A percentile compares a stretch with the other conserved stretches of the same genome.
Conservation (phyloP, 2,797 vertebrate genomes). For the Jordanella pulchra region DNA sequence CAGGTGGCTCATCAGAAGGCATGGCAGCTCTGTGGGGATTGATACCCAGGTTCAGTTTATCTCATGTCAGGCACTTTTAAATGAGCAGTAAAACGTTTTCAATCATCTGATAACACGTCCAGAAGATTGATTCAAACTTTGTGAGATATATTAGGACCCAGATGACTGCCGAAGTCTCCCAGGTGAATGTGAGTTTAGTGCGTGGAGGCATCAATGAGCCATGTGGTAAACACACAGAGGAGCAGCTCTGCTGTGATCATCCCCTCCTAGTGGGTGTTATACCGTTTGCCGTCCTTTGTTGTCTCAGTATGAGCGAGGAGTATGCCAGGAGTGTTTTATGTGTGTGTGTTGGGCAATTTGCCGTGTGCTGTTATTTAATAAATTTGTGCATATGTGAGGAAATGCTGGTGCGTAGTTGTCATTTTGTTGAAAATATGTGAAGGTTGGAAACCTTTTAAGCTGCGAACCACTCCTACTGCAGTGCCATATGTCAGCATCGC, state of each 20-base stretch:
- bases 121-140: constrained; percentile 35
- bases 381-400: constrained; percentile 10
- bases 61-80: constrained; percentile 46
- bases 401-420: constrained; percentile 11
- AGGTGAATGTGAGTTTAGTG: constrained; percentile 23
- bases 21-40: constrained; percentile 43
- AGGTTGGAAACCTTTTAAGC: constrained; percentile 26
- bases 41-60: constrained; percentile 46
- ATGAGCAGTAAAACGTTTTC: constrained; percentile 38
- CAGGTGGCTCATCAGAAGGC: constrained; percentile 44
- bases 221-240: constrained; percentile 27
- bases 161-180: constrained; percentile 20
- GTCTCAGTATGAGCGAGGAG: constrained; percentile 19
- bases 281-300: constrained; percentile 6
- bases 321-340: constrained; percentile 3
- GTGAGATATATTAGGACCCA: constrained; percentile 9
- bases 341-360: constrained; percentile 1
- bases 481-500: constrained; percentile 34
- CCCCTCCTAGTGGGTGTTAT: constrained; percentile 17
- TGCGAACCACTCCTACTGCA: constrained; percentile 34
- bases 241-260: constrained; percentile 26
- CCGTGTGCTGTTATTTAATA: constrained; percentile 8
- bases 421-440: constrained; percentile 8
- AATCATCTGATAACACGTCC: constrained; percentile 43
- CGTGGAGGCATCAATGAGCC: constrained; percentile 30